Conservation (phyloP, 2,797 vertebrate species). For the Gallinago stenura region DNA sequence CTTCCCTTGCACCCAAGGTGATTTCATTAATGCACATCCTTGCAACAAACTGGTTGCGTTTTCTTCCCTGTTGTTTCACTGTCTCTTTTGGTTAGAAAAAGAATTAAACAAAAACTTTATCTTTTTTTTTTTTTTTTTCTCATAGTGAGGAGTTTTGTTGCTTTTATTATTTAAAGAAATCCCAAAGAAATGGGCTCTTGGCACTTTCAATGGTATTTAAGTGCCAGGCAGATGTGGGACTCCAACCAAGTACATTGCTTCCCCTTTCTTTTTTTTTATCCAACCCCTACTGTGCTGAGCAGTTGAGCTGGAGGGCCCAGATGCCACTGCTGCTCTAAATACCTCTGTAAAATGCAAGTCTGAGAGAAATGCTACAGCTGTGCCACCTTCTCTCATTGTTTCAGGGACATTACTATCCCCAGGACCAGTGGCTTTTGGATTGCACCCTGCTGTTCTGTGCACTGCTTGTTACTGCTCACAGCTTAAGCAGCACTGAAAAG, state of each 20-base stretch:
- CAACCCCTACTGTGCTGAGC: constrained; percentile 10
- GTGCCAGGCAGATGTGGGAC: constrained; percentile 4
- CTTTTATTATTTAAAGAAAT: neutral
- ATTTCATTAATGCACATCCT: neutral
- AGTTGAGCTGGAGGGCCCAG: constrained; percentile 48
- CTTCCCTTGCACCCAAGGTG: neutral
- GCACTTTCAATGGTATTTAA: neutral
- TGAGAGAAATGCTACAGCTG: neutral
- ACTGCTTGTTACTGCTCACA: neutral
- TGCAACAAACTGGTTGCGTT: neutral
- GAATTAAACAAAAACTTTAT: neutral
- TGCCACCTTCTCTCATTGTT: constrained; percentile 19
- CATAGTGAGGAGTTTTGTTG: neutral
- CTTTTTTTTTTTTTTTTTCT: neutral
- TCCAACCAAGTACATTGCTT: constrained; percentile 25
- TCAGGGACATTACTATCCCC: constrained; percentile 17
- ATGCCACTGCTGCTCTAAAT: constrained; percentile 48
- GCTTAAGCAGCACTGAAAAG: neutral
- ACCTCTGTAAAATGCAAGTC: constrained; percentile 30
- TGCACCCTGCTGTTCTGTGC: neutral
- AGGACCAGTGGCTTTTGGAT: constrained; percentile 17
- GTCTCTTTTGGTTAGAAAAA: neutral
- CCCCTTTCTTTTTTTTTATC: neutral
- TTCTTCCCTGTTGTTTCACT: neutral
- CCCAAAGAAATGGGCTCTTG: neutral